Conservation (phyloP, 2,113 vertebrate species). For the Aptenodytes patagonicus region DNA sequence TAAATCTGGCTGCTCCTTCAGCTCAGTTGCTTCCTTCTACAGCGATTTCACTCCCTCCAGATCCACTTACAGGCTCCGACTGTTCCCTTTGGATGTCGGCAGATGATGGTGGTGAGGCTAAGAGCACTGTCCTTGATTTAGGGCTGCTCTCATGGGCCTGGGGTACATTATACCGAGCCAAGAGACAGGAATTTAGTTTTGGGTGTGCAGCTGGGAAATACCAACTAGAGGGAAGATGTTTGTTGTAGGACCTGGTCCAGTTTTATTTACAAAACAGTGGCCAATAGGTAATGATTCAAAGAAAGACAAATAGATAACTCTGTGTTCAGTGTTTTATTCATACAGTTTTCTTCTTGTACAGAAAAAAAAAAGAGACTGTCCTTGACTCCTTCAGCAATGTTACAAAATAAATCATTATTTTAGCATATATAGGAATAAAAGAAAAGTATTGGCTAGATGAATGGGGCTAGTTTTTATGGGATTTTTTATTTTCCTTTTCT, state of each 20-base stretch:
- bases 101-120: background rate
- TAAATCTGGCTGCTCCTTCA: background rate
- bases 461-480: background rate
- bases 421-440: background rate
- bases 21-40: background rate
- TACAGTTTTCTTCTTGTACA: background rate
- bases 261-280: background rate
- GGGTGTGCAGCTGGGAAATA: background rate
- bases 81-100: background rate
- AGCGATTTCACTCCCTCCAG: background rate
- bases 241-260: background rate
- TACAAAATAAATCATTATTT: background rate
- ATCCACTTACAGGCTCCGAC: background rate
- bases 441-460: background rate
- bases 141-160: background rate
- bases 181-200: background rate
- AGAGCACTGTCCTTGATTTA: background rate
- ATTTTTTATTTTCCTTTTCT: background rate
- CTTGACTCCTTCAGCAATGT: background rate
- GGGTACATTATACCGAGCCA: rapidly evolving
- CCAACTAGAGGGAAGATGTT: background rate
- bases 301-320: background rate
- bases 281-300: background rate
- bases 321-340: background rate
- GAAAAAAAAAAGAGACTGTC: background rate